A percentile compares a stretch with the other conserved stretches of the same genome.
phyloP scores from a whole-genome alignment of 2,888 invertebrate species.

The Pollenia amentaria region DNA sequence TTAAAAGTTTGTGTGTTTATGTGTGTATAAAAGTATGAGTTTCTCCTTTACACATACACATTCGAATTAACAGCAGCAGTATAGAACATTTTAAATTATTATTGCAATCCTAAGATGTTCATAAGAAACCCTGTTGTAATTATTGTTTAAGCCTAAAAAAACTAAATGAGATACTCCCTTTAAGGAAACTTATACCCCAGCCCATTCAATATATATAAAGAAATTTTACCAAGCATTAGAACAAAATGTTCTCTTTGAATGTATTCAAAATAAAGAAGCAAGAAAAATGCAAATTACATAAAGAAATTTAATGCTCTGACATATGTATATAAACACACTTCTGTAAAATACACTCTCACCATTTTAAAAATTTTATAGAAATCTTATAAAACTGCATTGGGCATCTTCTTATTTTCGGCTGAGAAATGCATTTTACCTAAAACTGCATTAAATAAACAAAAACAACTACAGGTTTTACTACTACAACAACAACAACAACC shows the following conservation, averaged over 20 bases:
- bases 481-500: slow-evolving; percentile 14
- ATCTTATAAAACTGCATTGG: slow-evolving; percentile 54
- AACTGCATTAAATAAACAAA: slow-evolving; percentile 53
- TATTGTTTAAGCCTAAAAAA: neutral
- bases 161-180: slow-evolving; percentile 35
- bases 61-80: neutral
- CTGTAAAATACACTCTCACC: neutral
- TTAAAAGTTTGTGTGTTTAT: neutral
- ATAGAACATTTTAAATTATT: slow-evolving; percentile 18
- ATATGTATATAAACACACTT: neutral
- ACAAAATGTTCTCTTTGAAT: neutral
- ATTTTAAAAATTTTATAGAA: neutral
- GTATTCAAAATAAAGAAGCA: neutral
- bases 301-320: slow-evolving; percentile 23
- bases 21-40: neutral
- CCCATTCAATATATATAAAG: neutral
- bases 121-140: slow-evolving; percentile 9
- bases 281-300: slow-evolving; percentile 48
- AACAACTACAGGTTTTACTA: neutral
- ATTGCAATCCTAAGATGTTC: slow-evolving; percentile 30
- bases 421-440: slow-evolving; percentile 59
- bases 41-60: neutral
- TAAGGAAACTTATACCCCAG: slow-evolving; percentile 5
- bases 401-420: slow-evolving; percentile 57
- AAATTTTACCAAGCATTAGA: neutral